Evolutionary conservation across 2,113 vertebrate species (phyloP).

Genomic region (Boulengeromyrus knoepffleri): DNA sequence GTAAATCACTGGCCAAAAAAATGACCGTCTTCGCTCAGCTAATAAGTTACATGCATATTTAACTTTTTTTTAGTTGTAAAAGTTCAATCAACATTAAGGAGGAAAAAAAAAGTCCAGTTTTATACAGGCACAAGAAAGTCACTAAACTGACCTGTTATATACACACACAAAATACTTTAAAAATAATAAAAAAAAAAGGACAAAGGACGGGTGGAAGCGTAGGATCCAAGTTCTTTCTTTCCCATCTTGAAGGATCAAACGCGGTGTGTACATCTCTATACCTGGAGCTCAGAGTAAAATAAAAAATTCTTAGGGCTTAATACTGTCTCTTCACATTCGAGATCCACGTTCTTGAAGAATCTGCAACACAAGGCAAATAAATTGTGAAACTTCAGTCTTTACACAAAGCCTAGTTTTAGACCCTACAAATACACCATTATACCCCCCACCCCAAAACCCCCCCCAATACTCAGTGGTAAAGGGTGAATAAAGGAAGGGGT

Average conservation of each 20-base stretch:
- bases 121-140: conserved; percentile 58
- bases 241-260: conserved; percentile 61
- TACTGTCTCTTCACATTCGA: conserved; percentile 77
- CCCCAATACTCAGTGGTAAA: background rate
- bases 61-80: conserved; percentile 34
- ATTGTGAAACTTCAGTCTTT: background rate
- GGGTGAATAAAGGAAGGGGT: background rate
- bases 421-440: background rate
- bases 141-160: conserved; percentile 53
- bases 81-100: conserved; percentile 30
- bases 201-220: conserved; percentile 40
- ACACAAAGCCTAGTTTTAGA: background rate
- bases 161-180: conserved; percentile 38
- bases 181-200: conserved; percentile 29
- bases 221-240: conserved; percentile 56
- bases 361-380: conserved; percentile 57
- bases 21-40: conserved; percentile 45
- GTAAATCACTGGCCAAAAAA: conserved; percentile 52
- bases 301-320: conserved; percentile 48
- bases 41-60: conserved; percentile 29
- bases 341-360: conserved; percentile 97
- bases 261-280: conserved; percentile 63
- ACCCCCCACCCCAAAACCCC: background rate
- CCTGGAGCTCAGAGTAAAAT: conserved; percentile 52
- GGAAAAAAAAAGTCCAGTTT: conserved; percentile 50